These are phyloP conservation scores for Notodonta ziczac DNA, from an alignment of 2,888 invertebrate species.

Conservation along the genomic window DNA sequence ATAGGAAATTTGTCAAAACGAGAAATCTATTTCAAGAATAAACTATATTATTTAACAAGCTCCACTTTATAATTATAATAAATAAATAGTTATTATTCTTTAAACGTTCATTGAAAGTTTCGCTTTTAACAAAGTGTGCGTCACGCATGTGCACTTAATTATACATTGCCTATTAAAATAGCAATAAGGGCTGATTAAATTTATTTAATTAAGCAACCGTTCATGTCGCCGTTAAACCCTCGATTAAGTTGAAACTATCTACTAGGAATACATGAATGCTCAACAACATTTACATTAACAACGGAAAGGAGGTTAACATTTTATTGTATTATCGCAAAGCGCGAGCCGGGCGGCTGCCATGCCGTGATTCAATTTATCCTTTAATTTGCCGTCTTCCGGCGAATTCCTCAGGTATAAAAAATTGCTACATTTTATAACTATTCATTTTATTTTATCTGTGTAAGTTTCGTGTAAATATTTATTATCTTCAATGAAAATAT, in stretches of 20 bases:
- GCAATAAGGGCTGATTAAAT: too few relatives aligned
- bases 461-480: not conserved
- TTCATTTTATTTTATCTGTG: conserved; percentile 9
- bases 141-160: too few relatives aligned
- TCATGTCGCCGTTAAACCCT: not conserved
- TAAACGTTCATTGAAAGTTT: too few relatives aligned
- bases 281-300: conserved; percentile 3
- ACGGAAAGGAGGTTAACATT: conserved; percentile 16
- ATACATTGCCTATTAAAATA: too few relatives aligned
- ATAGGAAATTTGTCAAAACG: too few relatives aligned
- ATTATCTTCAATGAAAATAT: not conserved
- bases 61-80: too few relatives aligned
- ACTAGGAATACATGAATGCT: conserved; percentile 14
- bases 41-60: too few relatives aligned
- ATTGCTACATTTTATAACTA: conserved; percentile 17
- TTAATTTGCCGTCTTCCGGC: conserved; percentile 25
- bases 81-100: too few relatives aligned
- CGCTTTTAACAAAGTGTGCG: too few relatives aligned
- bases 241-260: not conserved
- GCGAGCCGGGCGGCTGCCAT: conserved; percentile 12
- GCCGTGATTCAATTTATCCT: conserved; percentile 34
- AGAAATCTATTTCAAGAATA: too few relatives aligned
- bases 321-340: conserved; percentile 25
- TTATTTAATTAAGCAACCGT: not conserved
- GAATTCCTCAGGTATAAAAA: conserved; percentile 15